Conservation (phyloP, 37 sponge, comb jelly and placozoan species). For the Amphimedon queenslandica region DNA sequence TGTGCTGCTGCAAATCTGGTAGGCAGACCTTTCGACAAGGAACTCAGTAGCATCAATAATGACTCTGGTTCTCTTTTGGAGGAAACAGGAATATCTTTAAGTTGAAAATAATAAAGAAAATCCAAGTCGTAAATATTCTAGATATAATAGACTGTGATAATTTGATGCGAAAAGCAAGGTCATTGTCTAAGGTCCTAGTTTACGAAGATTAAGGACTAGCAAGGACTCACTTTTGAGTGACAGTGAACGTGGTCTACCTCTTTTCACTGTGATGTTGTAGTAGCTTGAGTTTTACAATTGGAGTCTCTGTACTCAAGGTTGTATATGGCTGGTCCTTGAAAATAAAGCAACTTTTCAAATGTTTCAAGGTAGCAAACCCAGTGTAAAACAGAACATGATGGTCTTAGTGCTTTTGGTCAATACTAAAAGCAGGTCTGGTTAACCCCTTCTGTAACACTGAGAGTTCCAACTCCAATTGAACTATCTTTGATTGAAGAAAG, state of each 20-base stretch:
- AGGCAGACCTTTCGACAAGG: conserved; percentile 26
- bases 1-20: conserved; percentile 23
- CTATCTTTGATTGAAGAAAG: not conserved
- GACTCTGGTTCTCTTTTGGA: conserved; percentile 30
- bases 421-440: not conserved
- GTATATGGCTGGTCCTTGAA: conserved; percentile 28
- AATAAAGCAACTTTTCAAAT: conserved; percentile 15
- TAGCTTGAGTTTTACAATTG: too few species aligned
- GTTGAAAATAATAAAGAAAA: conserved; percentile 11
- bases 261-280: too few species aligned
- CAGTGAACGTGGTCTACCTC: too few species aligned
- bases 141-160: conserved; percentile 25
- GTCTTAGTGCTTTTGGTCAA: conserved; percentile 12
- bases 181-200: conserved; percentile 23
- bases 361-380: conserved; percentile 23
- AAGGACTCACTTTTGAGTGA: too few species aligned
- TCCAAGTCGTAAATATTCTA: conserved; percentile 41
- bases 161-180: conserved; percentile 29
- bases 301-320: conserved; percentile 26
- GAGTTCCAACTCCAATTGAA: not conserved
- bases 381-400: conserved; percentile 34
- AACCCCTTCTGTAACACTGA: not conserved
- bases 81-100: conserved; percentile 36
- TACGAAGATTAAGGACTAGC: too few species aligned
- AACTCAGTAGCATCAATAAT: conserved; percentile 50